Evolutionary conservation across 2,888 invertebrate species (phyloP).

Genomic region (Barypeithes pellucidus): DNA sequence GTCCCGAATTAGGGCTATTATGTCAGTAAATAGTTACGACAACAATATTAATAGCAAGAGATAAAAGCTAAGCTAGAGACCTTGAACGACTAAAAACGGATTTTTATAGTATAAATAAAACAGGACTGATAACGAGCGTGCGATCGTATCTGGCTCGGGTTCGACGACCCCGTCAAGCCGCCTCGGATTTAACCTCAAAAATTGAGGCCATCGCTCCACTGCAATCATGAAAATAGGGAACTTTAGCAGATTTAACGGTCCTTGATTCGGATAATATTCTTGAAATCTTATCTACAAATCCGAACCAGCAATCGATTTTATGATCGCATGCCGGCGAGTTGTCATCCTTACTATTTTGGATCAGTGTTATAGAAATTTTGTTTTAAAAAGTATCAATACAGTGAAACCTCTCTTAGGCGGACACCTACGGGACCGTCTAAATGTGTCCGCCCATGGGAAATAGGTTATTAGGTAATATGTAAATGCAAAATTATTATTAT

Average conservation of each 20-base stretch:
- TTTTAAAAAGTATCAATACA: too few relatives aligned
- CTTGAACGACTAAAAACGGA: constrained; percentile 64
- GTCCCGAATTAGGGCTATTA: constrained; percentile 10
- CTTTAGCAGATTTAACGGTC: constrained; percentile 23
- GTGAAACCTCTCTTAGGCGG: too few relatives aligned
- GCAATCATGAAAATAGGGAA: constrained; percentile 32
- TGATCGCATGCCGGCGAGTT: too few relatives aligned
- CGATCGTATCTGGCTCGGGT: constrained; percentile 62
- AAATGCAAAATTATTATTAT: too few relatives aligned
- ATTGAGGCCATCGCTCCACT: constrained; percentile 75
- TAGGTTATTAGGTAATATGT: too few relatives aligned
- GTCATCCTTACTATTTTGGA: too few relatives aligned
- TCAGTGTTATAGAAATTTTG: too few relatives aligned
- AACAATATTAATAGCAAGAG: constrained; percentile 23
- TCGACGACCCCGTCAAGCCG: constrained; percentile 55
- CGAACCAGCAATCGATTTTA: too few relatives aligned
- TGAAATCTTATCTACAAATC: too few relatives aligned
- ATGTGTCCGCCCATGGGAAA: too few relatives aligned
- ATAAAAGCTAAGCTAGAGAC: constrained; percentile 54
- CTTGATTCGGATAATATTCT: neutral
- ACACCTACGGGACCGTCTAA: too few relatives aligned
- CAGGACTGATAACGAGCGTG: constrained; percentile 49
- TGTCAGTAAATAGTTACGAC: constrained; percentile 14
- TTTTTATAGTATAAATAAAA: constrained; percentile 47
- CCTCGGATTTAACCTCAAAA: constrained; percentile 79